These are phyloP conservation scores for Astropecten irregularis DNA, from an alignment of 53 echinoderm and acorn worm genomes.

Conservation along the genomic window DNA sequence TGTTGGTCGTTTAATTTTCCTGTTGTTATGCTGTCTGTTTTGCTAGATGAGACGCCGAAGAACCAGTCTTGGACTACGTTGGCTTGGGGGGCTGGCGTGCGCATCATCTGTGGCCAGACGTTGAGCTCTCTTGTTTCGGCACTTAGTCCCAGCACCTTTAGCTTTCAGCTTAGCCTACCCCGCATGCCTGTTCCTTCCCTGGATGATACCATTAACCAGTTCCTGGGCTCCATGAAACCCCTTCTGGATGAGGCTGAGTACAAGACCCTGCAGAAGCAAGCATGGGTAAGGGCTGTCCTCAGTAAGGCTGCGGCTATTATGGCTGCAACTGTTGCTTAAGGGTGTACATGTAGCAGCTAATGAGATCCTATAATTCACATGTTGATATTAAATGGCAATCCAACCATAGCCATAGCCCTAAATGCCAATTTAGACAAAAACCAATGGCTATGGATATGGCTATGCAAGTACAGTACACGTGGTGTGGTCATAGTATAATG, in stretches of 20 bases:
- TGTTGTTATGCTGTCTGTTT: no score
- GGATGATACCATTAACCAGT: constrained; percentile 60
- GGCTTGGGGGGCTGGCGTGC: constrained; percentile 67
- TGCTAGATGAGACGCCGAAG: constrained; percentile 75
- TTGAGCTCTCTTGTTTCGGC: constrained; percentile 27
- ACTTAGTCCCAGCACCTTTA: constrained; percentile 73
- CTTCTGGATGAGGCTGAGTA: constrained; percentile 66
- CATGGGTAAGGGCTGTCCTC: constrained; percentile 42
- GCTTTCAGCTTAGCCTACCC: constrained; percentile 83
- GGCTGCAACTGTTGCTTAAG: no score
- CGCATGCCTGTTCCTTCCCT: constrained; percentile 77
- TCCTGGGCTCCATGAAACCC: constrained; percentile 73
- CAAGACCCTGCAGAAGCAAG: constrained; percentile 65
- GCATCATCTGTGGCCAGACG: constrained; percentile 73
- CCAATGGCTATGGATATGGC: no score
- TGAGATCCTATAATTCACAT: no score
- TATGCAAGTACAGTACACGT: no score
- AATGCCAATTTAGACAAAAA: no score
- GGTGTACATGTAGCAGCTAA: no score
- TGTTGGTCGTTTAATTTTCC: no score
- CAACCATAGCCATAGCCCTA: no score
- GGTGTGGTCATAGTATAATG: no score
- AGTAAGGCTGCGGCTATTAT: no score
- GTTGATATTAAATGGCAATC: no score
- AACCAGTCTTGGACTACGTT: constrained; percentile 70